A percentile compares a stretch with the other conserved stretches of the same genome.
phyloP scores from a whole-genome alignment of 2,113 vertebrate species.

The Eudyptes chrysolophus region DNA sequence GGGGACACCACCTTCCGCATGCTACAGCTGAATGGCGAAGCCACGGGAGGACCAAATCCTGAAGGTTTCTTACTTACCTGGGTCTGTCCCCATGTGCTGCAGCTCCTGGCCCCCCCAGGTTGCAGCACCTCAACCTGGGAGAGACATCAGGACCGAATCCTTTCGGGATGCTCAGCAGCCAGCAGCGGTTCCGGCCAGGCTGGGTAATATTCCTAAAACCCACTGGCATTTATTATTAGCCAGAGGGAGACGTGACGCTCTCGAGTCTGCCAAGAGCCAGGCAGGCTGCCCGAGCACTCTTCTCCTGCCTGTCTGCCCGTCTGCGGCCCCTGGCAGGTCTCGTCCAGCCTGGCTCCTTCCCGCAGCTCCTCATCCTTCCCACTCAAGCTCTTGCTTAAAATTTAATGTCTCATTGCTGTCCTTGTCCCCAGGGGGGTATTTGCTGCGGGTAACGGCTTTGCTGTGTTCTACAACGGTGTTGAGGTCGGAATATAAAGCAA shows the following conservation, averaged over 20 bases:
- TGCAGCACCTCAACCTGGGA: neutral
- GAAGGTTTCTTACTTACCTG: neutral
- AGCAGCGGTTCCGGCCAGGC: fast-evolving
- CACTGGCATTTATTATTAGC: neutral
- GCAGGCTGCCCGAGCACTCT: neutral
- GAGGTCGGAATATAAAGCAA: neutral
- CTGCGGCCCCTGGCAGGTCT: neutral
- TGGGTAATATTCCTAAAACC: neutral
- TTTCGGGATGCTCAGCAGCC: neutral
- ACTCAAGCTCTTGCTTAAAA: fast-evolving
- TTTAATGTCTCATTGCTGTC: neutral
- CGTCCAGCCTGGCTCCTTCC: neutral
- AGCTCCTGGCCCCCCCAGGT: neutral
- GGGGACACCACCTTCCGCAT: fast-evolving
- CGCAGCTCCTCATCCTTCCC: neutral
- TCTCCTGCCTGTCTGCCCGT: neutral
- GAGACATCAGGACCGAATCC: fast-evolving
- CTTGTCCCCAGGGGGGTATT: fast-evolving
- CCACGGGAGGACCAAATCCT: fast-evolving
- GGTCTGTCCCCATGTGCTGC: neutral
- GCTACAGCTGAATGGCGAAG: neutral
- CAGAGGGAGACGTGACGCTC: neutral
- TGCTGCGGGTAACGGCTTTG: neutral
- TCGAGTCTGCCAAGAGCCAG: neutral
- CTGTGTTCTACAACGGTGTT: fast-evolving